These are phyloP conservation scores for Leptopilina drosophilae DNA, from an alignment of 2,888 invertebrate species.

Conservation along the genomic window DNA sequence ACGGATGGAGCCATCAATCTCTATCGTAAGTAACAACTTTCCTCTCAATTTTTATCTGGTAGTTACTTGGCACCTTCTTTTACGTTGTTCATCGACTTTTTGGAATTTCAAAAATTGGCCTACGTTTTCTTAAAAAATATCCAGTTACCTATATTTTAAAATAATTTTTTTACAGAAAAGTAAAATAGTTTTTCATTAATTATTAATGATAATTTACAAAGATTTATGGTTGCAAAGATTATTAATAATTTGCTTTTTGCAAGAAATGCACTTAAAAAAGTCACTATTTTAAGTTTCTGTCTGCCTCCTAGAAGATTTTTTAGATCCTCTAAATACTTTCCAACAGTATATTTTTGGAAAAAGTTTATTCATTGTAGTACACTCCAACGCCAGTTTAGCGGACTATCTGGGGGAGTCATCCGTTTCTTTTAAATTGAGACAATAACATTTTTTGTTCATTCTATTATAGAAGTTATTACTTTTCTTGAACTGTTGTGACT, in stretches of 20 bases:
- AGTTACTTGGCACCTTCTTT: conserved; percentile 6
- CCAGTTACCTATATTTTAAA: neutral
- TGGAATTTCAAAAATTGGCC: neutral
- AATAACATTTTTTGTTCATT: too few species aligned
- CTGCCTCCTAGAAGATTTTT: too few species aligned
- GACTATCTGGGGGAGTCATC: too few species aligned
- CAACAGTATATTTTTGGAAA: too few species aligned
- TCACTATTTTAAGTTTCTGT: too few species aligned
- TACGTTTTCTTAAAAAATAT: neutral
- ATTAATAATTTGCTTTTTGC: neutral
- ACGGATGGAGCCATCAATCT: conserved; percentile 80
- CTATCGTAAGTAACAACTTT: conserved; percentile 76
- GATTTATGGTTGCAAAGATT: neutral
- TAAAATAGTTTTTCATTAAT: neutral
- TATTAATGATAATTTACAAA: neutral
- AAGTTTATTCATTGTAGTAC: too few species aligned
- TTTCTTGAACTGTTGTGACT: too few species aligned
- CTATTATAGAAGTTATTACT: too few species aligned
- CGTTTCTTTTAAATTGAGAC: too few species aligned
- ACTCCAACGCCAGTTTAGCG: too few species aligned
- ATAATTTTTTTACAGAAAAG: neutral
- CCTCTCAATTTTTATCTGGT: conserved; percentile 8
- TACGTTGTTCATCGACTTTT: neutral
- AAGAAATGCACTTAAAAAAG: too few species aligned
- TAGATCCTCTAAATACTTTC: too few species aligned